These are phyloP conservation scores for Pristionchus japonicus DNA, from an alignment of 2,888 invertebrate species.

Conservation along the genomic window DNA sequence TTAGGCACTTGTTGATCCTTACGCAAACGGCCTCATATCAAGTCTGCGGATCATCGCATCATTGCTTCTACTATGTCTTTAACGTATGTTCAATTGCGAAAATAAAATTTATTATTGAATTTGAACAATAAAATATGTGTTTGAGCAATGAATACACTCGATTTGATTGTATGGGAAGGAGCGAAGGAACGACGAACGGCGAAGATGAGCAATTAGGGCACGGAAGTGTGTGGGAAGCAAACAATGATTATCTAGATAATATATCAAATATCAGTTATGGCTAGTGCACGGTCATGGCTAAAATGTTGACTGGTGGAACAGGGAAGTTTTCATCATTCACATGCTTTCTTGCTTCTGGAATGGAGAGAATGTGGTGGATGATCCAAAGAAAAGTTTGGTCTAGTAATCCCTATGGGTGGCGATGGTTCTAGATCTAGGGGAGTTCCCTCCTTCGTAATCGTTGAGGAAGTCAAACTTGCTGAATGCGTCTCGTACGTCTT, in stretches of 20 bases:
- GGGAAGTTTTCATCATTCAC: not conserved
- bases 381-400: not conserved
- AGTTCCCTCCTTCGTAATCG: conserved; percentile 65
- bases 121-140: conserved; percentile 30
- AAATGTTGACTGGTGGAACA: not conserved
- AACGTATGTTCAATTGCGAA: too few species aligned
- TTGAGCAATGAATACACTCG: conserved; percentile 17
- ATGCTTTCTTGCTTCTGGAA: not conserved
- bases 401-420: conserved; percentile 18
- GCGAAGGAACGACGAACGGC: conserved; percentile 9
- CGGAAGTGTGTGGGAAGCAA: not conserved
- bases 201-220: conserved; percentile 22
- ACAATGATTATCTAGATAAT: not conserved
- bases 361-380: not conserved
- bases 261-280: not conserved
- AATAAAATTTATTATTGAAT: not conserved
- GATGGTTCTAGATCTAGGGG: conserved; percentile 3
- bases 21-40: too few species aligned
- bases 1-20: too few species aligned
- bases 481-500: conserved; percentile 69
- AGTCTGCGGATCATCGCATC: too few species aligned
- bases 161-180: conserved; percentile 24
- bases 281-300: not conserved
- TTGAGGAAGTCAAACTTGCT: conserved; percentile 71
- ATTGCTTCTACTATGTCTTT: too few species aligned